Evolutionary conservation across 1,140 invertebrate genomes (phyloP), one percentile per base, ranked within the genome.

Genomic region (Leptinotarsa undecemlineata): DNA sequence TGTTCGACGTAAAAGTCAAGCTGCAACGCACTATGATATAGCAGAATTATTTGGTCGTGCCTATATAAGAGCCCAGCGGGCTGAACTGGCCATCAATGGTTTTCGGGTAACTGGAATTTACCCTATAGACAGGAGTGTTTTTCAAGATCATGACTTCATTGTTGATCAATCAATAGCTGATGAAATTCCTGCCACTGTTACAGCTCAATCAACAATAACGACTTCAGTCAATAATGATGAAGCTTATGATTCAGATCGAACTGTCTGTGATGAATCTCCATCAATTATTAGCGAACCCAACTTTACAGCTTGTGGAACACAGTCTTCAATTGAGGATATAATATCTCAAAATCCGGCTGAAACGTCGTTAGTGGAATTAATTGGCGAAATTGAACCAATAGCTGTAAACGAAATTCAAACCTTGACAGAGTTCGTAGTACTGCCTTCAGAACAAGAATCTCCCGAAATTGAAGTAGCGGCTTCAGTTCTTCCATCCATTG

Each of bases 71-170:
- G 68, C 74, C 48, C 74, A 75, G 69, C 68, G 60, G n/a, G 74
- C 74, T 26, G 47, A 75, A 75, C 21, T 75, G 48, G 69, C 23
- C 33, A 61, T 72, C n/a, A 75, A 68, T 47, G 74, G 69, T 72
- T 75, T 72, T 48, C 68, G 74, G 62, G 74, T 20, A 75, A 75
- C 68, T 57, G 68, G 51, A 51, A 71, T 74, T 21, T 74, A 51
- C 17, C 48, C 14, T n/a, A n/a, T 51, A 15, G 17, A 51, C 48
- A 51, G 48, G 17, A 74, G 71, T 57, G 47, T 74, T 57, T 74
- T 47, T 70, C 61, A 74, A 74, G 73, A 74, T 63, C 47, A 74
- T 74, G 73, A 71, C 62, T 74, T 74, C 33, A 70, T 74, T 74
- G 48, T 71, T 14, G 68, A 74, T 61, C 47, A 74, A n/a, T 21